Percentiles rank a stretch among this genome's conserved stretches.
Conservation (phyloP, 1,140 invertebrate species). For the Megalopta genalis region DNA sequence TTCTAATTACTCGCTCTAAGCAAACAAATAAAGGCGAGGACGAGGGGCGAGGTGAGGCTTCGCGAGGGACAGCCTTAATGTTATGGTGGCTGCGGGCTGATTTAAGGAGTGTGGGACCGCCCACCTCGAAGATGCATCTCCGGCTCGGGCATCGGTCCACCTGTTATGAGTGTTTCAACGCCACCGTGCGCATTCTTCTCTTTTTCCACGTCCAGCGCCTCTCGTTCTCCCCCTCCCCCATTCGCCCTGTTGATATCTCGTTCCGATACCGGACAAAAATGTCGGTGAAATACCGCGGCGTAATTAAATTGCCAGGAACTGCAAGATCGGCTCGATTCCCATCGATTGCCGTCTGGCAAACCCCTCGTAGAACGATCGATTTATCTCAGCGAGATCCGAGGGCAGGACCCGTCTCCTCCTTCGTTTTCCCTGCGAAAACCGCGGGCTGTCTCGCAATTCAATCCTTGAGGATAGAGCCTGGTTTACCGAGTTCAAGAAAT, state of each 20-base stretch:
- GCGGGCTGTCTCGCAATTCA: too few relatives aligned
- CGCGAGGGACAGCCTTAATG: constrained; percentile 68
- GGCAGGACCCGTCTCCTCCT: too few relatives aligned
- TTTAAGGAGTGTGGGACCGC: constrained; percentile 80
- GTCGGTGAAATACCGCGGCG: constrained; percentile 20
- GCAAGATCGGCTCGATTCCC: not conserved
- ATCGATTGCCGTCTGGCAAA: not conserved
- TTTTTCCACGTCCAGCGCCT: not conserved
- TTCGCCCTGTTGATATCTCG: not conserved
- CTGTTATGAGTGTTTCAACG: constrained; percentile 73
- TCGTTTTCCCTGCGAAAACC: too few relatives aligned
- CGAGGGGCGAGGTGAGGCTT: constrained; percentile 36
- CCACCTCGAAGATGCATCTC: constrained; percentile 75
- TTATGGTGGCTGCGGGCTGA: constrained; percentile 75
- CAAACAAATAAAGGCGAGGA: constrained; percentile 77
- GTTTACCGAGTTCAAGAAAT: too few relatives aligned
- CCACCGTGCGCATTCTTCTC: constrained; percentile 56
- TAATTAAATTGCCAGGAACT: constrained; percentile 36
- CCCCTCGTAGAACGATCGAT: not conserved
- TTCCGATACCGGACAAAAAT: constrained; percentile 33
- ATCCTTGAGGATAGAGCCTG: too few relatives aligned
- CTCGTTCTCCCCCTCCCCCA: not conserved
- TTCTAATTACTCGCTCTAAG: constrained; percentile 80
- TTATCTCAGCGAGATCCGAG: too few relatives aligned
- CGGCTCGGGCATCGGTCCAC: constrained; percentile 66